These are phyloP conservation scores for Oenanthe oenanthe DNA, from an alignment of 2,113 vertebrate genomes.

Conservation along the genomic window DNA sequence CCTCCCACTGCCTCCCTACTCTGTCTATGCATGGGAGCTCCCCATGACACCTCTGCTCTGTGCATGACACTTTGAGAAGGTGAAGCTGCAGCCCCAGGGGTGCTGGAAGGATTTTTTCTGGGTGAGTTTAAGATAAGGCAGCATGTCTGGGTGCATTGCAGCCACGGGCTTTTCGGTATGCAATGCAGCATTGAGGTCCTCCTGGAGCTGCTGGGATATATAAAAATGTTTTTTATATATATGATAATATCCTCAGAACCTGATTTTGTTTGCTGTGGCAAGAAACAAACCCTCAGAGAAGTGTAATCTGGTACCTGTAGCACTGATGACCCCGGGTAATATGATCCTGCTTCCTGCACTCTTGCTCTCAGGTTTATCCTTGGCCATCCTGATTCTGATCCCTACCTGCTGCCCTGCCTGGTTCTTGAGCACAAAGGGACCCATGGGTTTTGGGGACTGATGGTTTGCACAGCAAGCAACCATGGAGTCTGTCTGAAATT, in stretches of 20 bases:
- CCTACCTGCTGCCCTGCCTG: not conserved
- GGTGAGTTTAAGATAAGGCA: not conserved
- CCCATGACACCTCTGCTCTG: not conserved
- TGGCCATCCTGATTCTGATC: not conserved
- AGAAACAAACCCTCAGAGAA: not conserved
- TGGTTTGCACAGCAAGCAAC: not conserved
- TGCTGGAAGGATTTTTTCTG: not conserved
- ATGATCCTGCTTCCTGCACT: rapidly evolving
- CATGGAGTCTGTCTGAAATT: not conserved
- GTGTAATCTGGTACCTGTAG: not conserved
- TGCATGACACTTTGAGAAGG: rapidly evolving
- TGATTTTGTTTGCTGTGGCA: not conserved
- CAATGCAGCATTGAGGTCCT: not conserved
- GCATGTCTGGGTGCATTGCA: not conserved
- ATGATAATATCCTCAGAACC: not conserved
- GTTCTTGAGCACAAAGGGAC: not conserved
- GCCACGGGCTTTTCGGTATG: not conserved
- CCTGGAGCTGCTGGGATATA: not conserved
- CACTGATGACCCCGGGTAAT: not conserved
- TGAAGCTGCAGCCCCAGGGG: not conserved
- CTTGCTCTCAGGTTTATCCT: not conserved
- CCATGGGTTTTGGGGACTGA: rapidly evolving
- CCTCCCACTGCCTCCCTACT: not conserved
- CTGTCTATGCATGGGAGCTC: not conserved
- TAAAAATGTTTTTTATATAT: no score